Conservation (phyloP, 2,113 vertebrate species). For the Dunckerocampus dactyliophorus region DNA sequence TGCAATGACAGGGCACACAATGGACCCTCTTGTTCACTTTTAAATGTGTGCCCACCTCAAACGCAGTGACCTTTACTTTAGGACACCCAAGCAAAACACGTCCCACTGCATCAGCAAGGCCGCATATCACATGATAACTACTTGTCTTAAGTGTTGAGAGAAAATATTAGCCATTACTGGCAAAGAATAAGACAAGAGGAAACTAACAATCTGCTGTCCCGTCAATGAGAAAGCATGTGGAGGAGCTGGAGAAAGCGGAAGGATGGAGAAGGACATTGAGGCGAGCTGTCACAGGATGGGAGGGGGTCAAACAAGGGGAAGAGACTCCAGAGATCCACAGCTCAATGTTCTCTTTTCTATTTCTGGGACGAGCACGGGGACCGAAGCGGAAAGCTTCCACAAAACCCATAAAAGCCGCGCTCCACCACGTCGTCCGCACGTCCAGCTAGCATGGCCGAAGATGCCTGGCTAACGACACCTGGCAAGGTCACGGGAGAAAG, state of each 20-base stretch:
- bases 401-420: no score
- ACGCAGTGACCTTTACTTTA: conserved; percentile 37
- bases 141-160: no score
- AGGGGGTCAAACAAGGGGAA: conserved; percentile 53
- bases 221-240: conserved; percentile 64
- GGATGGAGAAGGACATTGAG: conserved; percentile 70
- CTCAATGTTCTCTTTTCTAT: conserved; percentile 68
- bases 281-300: conserved; percentile 59
- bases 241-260: conserved; percentile 56
- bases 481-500: conserved; percentile 60
- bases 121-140: no score
- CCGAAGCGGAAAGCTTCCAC: conserved; percentile 26
- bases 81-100: conserved; percentile 9
- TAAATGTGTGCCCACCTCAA: conserved; percentile 28
- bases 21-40: conserved; percentile 54
- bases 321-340: conserved; percentile 56
- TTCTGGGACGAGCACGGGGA: conserved; percentile 56
- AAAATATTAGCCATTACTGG: background rate
- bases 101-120: background rate
- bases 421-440: background rate
- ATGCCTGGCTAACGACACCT: conserved; percentile 53
- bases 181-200: conserved; percentile 24
- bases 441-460: conserved; percentile 25
- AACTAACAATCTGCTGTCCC: conserved; percentile 46
- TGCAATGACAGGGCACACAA: conserved; percentile 57